Percentiles rank a stretch among this genome's conserved stretches.
phyloP scores from a whole-genome alignment of 2,113 vertebrate species.

The Cavia porcellus region DNA sequence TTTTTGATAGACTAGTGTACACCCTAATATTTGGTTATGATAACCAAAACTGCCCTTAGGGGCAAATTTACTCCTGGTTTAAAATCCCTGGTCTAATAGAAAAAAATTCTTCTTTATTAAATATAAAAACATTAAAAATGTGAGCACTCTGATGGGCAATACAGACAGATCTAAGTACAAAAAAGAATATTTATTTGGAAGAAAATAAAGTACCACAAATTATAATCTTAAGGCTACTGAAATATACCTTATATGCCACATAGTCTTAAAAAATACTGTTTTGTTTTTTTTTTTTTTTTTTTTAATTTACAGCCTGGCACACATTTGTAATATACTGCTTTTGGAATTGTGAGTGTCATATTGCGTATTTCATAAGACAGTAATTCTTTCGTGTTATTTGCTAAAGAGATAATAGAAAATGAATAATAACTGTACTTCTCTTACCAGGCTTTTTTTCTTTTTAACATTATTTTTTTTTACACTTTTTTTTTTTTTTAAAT shows the following conservation, averaged over 20 bases:
- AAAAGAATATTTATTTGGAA: neutral
- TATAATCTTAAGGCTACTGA: neutral
- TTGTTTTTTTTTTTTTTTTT: neutral
- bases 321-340: neutral
- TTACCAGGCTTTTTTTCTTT: neutral
- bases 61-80: neutral
- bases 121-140: neutral
- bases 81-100: neutral
- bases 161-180: neutral
- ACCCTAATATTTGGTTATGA: neutral
- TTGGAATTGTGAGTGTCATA: neutral
- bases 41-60: neutral
- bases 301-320: neutral
- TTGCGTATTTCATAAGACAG: neutral
- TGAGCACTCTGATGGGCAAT: neutral
- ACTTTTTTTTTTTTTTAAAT: too few relatives aligned
- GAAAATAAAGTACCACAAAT: neutral
- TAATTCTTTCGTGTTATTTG: neutral
- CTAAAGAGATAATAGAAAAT: neutral
- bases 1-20: neutral
- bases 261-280: neutral
- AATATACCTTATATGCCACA: neutral
- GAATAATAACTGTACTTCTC: neutral
- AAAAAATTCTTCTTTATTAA: neutral
- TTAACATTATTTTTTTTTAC: too few relatives aligned